These are phyloP conservation scores for Salarias fasciatus DNA, from an alignment of 2,797 vertebrate species.

Conservation along the genomic window DNA sequence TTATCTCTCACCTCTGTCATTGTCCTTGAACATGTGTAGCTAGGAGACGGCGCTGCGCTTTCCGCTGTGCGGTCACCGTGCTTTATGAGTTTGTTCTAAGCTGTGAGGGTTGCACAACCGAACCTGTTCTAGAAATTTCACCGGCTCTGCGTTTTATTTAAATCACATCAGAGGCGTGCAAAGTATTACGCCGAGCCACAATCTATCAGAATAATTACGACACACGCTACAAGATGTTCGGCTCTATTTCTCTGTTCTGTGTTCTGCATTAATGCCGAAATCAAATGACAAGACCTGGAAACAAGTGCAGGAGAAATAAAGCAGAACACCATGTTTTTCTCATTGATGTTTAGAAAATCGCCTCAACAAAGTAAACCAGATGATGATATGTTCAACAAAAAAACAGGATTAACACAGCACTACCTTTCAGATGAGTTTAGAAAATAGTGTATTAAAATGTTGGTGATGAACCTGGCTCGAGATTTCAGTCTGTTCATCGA, in stretches of 20 bases:
- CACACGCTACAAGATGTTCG: slow-evolving; percentile 1
- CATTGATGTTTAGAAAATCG: not conserved
- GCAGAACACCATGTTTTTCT: too few relatives aligned
- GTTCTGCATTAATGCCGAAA: too few relatives aligned
- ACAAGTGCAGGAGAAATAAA: not conserved
- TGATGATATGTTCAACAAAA: not conserved
- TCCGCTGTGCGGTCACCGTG: slow-evolving; percentile 8
- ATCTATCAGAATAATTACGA: slow-evolving; percentile 25
- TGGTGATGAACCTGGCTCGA: too few relatives aligned
- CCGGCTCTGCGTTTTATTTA: slow-evolving; percentile 25
- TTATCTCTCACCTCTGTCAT: slow-evolving; percentile 12
- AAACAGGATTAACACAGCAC: too few relatives aligned
- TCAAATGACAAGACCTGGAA: not conserved
- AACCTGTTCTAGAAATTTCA: slow-evolving; percentile 7
- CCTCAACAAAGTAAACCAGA: slow-evolving; percentile 1
- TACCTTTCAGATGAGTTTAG: too few relatives aligned
- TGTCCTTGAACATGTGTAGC: slow-evolving; percentile 45
- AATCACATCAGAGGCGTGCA: slow-evolving; percentile 10
- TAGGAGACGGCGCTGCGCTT: slow-evolving; percentile 18
- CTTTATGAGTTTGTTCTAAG: slow-evolving; percentile 50
- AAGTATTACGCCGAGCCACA: slow-evolving; percentile 24
- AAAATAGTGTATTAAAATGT: too few relatives aligned
- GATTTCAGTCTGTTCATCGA: too few relatives aligned
- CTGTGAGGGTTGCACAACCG: slow-evolving; percentile 22
- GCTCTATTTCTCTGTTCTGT: not conserved